Evolutionary conservation across 2,797 vertebrate genomes (phyloP), one percentile per base, ranked within the genome.

Genomic region (Chaetophractus vellerosus): DNA sequence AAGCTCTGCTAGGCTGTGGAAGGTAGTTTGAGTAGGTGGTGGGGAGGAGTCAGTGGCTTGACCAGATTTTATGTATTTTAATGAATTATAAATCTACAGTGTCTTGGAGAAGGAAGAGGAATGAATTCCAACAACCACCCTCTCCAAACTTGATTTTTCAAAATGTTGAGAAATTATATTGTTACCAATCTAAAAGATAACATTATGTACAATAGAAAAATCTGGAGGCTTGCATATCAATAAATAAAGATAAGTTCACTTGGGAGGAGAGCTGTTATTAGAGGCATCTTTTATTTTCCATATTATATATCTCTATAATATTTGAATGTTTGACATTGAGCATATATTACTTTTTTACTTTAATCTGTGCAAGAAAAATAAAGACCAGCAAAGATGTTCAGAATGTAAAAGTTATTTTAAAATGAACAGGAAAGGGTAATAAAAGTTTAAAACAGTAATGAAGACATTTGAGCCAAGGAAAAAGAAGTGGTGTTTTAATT

Each of bases 401-500:
- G 11, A 80, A 48, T 88, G 26, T 78, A 33, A 55, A 89, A 81
- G 50, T 61, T 6, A 74, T 86, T 93, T 87, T 9, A 19, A 72
- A 83, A 69, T 71, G 69, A 26, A 72, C 12, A 55, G 15, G 15
- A 48, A 91, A 45, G 72, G 41, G 85, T 52, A 91, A 87, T 55
- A 6, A 74, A 93, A 71, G 11, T 93, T 94, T 81, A 36, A 86
- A 90, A 59, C n/a, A 86, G 63, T 80, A 81, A 16, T 74, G 28
- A 81, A 38, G n/a, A 45, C 9, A 71, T 86, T 88, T 69, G 21
- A 90, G 66, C 6, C 36, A 79, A 84, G 26, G 36, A 50, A 76
- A 93, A 87, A 66, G 26, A 84, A 78, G 4, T 15, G 7, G 19
- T 64, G 68, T 76, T 96, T 93, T 95, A 76, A 92, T 97, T 91